Evolutionary conservation across 2,113 vertebrate genomes (phyloP), one percentile per base, ranked within the genome.

Genomic region (Pithys albifrons): DNA sequence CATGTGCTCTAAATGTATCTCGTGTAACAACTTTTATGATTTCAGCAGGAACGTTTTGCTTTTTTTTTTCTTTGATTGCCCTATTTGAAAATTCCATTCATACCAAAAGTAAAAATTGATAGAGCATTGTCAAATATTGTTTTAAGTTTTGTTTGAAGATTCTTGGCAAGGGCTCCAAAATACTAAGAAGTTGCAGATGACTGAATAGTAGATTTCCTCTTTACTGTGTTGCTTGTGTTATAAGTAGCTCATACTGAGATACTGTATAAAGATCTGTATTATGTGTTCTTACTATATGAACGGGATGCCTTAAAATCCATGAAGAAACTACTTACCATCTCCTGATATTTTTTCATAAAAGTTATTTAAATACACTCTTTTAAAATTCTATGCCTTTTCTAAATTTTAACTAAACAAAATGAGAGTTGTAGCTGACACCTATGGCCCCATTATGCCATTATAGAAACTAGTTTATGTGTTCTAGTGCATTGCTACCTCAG

Each of bases 371-470:
- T 41, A 54, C 5, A 55, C 1, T 37, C 18, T 43, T 9, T 1
- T 23, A 85, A 84, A 65, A 65, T 28, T 12, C 2, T 15, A 46
- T 35, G 9, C 2, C 5, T 66, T 81, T 85, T 58, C 27, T 54
- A 74, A 55, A 51, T 48, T 4, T 58, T 28, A 24, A 11, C 8
- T 71, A 33, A 75, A 76, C 25, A 5, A 33, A 33, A 19, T 35
- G 20, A 52, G 7, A 48, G 12, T 14, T 41, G 12, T 18, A 71
- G 4, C 16, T 82, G 37, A 45, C 12, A 69, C 28, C 12, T 49
- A 7, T 33, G 31, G 6, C 8, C 1, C 11, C 19, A 59, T 4
- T 6, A 48, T 0, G 0, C 4, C 19, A 12, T 13, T 35, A 12
- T 13, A 45, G 16, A 39, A 76, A 61, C 4, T 18, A 25, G 10